Conservation (phyloP, 2,113 vertebrate genomes). For the Nyctereutes procyonoides region DNA sequence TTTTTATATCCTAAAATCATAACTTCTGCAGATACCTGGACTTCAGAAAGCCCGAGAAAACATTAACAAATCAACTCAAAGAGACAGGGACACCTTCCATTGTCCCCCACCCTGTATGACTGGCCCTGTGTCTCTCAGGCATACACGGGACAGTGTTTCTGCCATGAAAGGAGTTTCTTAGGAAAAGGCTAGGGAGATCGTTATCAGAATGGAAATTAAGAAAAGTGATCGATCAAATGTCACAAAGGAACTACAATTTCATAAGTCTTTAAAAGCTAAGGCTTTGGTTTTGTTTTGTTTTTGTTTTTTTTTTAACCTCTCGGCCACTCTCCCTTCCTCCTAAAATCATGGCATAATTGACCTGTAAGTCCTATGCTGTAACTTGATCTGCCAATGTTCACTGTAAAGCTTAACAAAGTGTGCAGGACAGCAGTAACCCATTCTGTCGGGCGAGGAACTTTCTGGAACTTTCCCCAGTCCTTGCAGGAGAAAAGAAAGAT, state of each 20-base stretch:
- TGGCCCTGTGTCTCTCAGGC: neutral
- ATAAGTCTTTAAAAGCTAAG: conserved; percentile 52
- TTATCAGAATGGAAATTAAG: conserved; percentile 56
- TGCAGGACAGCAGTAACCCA: neutral
- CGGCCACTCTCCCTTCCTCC: neutral
- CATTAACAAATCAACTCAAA: neutral
- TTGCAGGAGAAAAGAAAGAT: conserved; percentile 27
- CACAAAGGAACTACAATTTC: conserved; percentile 55
- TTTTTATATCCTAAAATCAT: neutral
- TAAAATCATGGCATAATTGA: conserved; percentile 33
- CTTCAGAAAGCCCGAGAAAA: conserved; percentile 24
- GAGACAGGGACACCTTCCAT: neutral
- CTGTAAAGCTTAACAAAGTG: neutral
- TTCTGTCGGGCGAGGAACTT: conserved; percentile 17
- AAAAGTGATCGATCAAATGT: conserved; percentile 37
- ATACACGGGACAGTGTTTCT: neutral
- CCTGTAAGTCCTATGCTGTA: conserved; percentile 26
- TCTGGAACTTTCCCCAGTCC: neutral
- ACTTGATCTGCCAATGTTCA: conserved; percentile 16
- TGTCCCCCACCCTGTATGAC: neutral
- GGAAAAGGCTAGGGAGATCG: conserved; percentile 38
- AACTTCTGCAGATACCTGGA: conserved; percentile 22
- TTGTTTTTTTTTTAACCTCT: conserved; percentile 16
- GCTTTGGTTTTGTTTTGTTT: neutral
- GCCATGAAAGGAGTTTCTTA: conserved; percentile 4